These are phyloP conservation scores for Caerostris darwini DNA, from an alignment of 1,140 invertebrate genomes.

Conservation along the genomic window DNA sequence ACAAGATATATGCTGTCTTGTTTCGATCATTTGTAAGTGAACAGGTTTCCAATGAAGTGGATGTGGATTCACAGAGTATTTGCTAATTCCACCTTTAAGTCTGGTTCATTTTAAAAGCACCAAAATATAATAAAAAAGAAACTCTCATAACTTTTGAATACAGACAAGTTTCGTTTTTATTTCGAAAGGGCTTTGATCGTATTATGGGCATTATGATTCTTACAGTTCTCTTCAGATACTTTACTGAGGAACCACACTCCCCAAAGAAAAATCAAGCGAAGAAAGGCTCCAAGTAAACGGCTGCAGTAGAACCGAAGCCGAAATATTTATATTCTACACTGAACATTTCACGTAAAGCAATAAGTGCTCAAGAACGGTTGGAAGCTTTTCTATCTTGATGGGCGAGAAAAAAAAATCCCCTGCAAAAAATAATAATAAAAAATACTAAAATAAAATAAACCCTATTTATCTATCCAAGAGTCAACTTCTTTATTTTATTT, in stretches of 20 bases:
- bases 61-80: too few species aligned
- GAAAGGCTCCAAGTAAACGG: neutral
- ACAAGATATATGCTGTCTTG: too few species aligned
- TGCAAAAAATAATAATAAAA: neutral
- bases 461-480: slow-evolving; percentile 22
- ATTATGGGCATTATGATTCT: neutral
- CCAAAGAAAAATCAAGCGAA: slow-evolving; percentile 24
- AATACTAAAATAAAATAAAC: slow-evolving; percentile 53
- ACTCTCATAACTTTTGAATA: too few species aligned
- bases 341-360: slow-evolving; percentile 9
- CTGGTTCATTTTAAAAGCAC: too few species aligned
- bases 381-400: neutral
- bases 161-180: too few species aligned
- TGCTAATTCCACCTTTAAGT: too few species aligned
- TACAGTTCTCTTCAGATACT: neutral
- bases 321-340: slow-evolving; percentile 44
- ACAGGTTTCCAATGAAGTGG: too few species aligned
- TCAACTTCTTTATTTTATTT: slow-evolving; percentile 38
- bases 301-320: neutral
- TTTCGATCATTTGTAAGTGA: too few species aligned
- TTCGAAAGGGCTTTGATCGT: neutral
- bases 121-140: too few species aligned
- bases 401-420: neutral
- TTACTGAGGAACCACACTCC: neutral
- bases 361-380: slow-evolving; percentile 15